A percentile compares a stretch with the other conserved stretches of the same genome.
Evolutionary conservation across 2,888 invertebrate species (phyloP).

Genomic region (Amorpha juglandis): DNA sequence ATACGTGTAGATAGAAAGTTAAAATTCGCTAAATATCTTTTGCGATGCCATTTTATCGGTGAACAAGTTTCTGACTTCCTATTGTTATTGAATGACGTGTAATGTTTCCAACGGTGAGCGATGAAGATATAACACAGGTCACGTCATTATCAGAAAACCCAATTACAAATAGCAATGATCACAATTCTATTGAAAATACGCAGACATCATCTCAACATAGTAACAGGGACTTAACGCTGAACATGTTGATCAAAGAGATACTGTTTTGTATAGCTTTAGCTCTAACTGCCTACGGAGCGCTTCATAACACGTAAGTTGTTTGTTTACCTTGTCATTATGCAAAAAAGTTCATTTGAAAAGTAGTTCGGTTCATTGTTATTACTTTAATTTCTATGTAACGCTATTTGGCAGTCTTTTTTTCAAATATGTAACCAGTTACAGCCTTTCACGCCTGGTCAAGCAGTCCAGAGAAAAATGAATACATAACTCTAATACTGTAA

Average conservation of each 20-base stretch:
- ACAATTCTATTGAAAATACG: conserved; percentile 62
- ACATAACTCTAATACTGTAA: too few species aligned
- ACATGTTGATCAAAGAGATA: conserved; percentile 87
- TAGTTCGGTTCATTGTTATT: background rate
- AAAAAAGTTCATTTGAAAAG: background rate
- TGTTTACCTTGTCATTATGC: background rate
- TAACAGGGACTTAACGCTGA: conserved; percentile 72
- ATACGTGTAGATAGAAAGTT: conserved; percentile 33
- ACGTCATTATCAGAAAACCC: conserved; percentile 70
- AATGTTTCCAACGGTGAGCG: conserved; percentile 82
- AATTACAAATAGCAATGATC: conserved; percentile 71
- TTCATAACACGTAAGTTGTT: conserved; percentile 87
- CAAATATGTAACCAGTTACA: too few species aligned
- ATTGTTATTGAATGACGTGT: conserved; percentile 81
- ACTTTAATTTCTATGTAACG: too few species aligned
- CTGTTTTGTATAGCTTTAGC: conserved; percentile 86
- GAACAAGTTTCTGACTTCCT: conserved; percentile 54
- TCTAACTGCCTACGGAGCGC: conserved; percentile 87
- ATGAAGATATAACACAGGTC: conserved; percentile 76
- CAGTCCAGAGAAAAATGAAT: too few species aligned
- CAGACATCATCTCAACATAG: conserved; percentile 64
- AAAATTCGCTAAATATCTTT: conserved; percentile 27
- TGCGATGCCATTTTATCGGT: conserved; percentile 60
- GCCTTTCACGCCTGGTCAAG: too few species aligned
- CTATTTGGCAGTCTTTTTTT: too few species aligned